Evolutionary conservation across 2,888 invertebrate genomes (phyloP), one percentile per base, ranked within the genome.

Genomic region (Punctoribates punctum): DNA sequence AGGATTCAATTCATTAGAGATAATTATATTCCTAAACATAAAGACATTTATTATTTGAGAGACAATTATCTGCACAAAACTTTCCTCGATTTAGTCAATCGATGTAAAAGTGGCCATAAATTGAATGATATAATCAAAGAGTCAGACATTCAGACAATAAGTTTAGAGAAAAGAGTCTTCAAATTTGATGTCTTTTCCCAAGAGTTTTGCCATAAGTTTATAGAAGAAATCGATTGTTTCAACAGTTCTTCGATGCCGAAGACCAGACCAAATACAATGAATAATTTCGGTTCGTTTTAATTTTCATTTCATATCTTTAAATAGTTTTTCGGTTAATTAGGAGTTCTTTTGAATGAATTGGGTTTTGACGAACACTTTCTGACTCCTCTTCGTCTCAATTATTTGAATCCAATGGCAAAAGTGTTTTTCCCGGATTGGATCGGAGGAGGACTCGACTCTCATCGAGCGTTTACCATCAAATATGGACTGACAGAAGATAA

Each of bases 261-360:
- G 80, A 83, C 83, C 57, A 81, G 83, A 48, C 85, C 85, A 42
- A 85, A 85, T 79, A 84, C 84, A 4, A 85, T 85, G 85, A 85
- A 85, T 77, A 82, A 82, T 42, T 83, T 84, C 81, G 85, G 85
- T 75, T 42, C 67, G 29, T 29, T 17, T 60, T 54, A 9, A 20
- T 34, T n/a, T 23, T 3, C 57, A 4, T 1, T 57, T 13, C 11
- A 34, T 62, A 2, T 62, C 17, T 27, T 60, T 13, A 27, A 3
- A 62, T n/a, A 17, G 9, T n/a, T 62, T 13, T 17, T 60, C 13
- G 2, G 8, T 60, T 80, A 81, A 20, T 27, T 29, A 62, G 79
- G 85, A 84, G 80, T 84, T 27, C 80, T 84, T 20, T 79, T 85
- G 29, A 82, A 84, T 81, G 85, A 85, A 77, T 78, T 85, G 70